A percentile compares a stretch with the other conserved stretches of the same genome.
Evolutionary conservation across 2,797 vertebrate species (phyloP).

Genomic region (Cossypha caffra): DNA sequence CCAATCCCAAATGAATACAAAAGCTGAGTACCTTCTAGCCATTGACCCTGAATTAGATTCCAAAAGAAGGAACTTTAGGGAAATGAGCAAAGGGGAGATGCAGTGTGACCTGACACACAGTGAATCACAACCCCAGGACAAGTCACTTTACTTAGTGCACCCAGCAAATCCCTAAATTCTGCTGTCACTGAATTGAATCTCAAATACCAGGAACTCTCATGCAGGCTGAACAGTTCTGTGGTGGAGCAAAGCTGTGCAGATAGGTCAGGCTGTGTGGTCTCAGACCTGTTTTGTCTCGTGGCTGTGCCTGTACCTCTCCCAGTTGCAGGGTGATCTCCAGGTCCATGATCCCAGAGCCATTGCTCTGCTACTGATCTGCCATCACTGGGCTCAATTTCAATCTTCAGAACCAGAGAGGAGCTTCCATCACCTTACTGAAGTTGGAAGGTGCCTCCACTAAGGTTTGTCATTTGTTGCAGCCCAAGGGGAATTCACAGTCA

Average conservation of each 20-base stretch:
- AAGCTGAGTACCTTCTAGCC: neutral
- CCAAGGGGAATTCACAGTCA: neutral
- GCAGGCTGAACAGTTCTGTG: neutral
- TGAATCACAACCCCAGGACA: neutral
- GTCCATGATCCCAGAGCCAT: neutral
- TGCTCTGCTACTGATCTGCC: neutral
- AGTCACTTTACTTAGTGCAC: neutral
- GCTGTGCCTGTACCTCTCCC: neutral
- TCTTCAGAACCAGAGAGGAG: neutral
- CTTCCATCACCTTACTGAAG: rapidly evolving
- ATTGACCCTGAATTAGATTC: neutral
- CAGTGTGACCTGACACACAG: neutral
- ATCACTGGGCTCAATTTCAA: neutral
- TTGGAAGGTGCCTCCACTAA: neutral
- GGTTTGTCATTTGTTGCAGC: neutral
- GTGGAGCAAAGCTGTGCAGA: neutral
- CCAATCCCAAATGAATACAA: neutral
- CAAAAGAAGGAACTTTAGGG: neutral
- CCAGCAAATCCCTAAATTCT: neutral
- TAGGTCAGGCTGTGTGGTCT: rapidly evolving
- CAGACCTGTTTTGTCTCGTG: neutral
- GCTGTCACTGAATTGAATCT: neutral
- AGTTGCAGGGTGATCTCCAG: neutral
- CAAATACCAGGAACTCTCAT: neutral
- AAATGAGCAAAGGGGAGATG: neutral